Evolutionary conservation across 2,797 vertebrate species (phyloP), one percentile per base, ranked within the genome.

Genomic region (Eidolon dupreanum): DNA sequence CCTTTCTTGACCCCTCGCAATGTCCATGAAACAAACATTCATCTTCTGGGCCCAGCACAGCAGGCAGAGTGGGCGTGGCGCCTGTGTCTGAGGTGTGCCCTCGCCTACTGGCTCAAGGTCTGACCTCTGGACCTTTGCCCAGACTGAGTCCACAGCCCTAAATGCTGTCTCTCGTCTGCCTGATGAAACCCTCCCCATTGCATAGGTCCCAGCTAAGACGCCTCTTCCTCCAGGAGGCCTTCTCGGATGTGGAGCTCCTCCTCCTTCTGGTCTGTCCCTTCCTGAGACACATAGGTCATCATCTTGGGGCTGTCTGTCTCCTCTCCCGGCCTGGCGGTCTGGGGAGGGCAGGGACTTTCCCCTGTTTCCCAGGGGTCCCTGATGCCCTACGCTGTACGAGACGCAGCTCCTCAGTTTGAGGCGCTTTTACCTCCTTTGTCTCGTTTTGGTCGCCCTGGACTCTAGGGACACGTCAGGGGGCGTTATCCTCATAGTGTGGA

Each of bases 61-160:
- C 13, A 61, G 36, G 16, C 1, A 6, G 43, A 84, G 68, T 24
- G 53, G 55, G 8, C 2, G 9, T 3, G 12, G 36, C 1, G 13
- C 22, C 36, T 73, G 8, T 9, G 46, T 17, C n/a, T 53, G 57
- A 68, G 53, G 3, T 3, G 3, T 15, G 5, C 1, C 3, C 26
- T 0, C 10, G 55, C 17, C 41, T 59, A 51, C 33, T 28, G 4
- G 7, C 24, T n/a, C 49, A 10, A 31, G n/a, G 41, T 5, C 7
- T 49, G 16, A 53, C 70, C 71, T 4, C 70, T 38, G 20, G 65
- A 13, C 59, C 63, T 95, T 63, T 43, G 46, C 33, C 10, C 15
- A 8, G 51, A n/a, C 33, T 31, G 41, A 33, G n/a, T 6, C 70
- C 17, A 55, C 22, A 15, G 3, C 13, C 2, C 0, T 7, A 51